Base-by-base conservation (phyloP, 2,797 vertebrate genomes). In the Helarctos malayanus region DNA sequence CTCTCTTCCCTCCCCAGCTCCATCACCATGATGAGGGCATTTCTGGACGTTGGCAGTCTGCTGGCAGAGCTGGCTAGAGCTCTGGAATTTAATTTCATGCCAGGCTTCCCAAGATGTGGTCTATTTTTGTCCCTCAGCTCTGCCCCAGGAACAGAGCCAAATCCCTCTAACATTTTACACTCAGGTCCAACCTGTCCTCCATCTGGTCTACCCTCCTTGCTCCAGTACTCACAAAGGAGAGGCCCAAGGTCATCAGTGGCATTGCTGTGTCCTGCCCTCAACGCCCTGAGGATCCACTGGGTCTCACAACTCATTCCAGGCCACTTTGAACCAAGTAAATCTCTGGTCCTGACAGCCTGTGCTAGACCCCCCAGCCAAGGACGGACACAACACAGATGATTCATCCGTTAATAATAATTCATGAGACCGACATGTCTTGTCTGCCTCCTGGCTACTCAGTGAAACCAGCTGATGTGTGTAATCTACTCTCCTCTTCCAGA, bases 11-110 rank as follows among this genome's bases (percentile, higher is more conserved):
- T 81, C 23, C 25, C 14, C 54, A 0, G 38, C n/a, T 29, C 61
- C 13, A 29, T 16, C 7, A 8, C 56, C 41, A 73, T 56, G 61
- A 95, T 73, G 49, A 95, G 57, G 82, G 38, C 76, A 52, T 92
- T 94, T 90, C 88, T 93, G 90, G 45, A 85, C 54, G 10, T n/a
- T 81, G 84, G 90, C 89, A 85, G 81, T 56, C 65, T 16, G 41
- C 57, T 87, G 91, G 79, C 95, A 81, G 68, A 56, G 65, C 41
- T 52, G 61, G 76, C 89, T 68, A 18, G 9, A 32, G 80, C 88
- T 54, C 69, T 97, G 80, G 94, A 96, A 96, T 94, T 95, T 89
- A 45, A 94, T 86, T 93, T 88, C 82, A 91, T 84, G 95, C 94
- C 94, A 91, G 54, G 82, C 47, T 68, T 96, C 88, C 91, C 68